A percentile compares a stretch with the other conserved stretches of the same genome.
Conservation (phyloP, 2,888 invertebrate species). For the Eilema griseolum region DNA sequence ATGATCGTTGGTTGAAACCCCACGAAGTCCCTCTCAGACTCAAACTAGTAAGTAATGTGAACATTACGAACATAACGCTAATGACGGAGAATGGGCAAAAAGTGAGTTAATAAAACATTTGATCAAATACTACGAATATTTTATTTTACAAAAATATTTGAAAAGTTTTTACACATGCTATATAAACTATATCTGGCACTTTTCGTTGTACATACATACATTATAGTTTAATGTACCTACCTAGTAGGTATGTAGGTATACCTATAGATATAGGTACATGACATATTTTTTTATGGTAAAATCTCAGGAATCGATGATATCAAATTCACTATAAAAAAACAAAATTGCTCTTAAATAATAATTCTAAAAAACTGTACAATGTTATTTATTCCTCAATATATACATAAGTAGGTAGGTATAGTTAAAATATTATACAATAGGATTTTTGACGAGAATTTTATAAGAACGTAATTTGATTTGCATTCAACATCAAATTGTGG, state of each 20-base stretch:
- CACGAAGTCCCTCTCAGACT: too few species aligned
- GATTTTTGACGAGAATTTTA: neutral
- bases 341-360: slow-evolving; percentile 41
- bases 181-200: slow-evolving; percentile 43
- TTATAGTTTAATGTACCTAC: slow-evolving; percentile 7
- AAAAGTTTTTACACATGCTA: slow-evolving; percentile 24
- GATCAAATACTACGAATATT: slow-evolving; percentile 36
- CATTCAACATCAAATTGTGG: neutral
- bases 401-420: slow-evolving; percentile 16
- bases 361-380: slow-evolving; percentile 49
- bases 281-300: slow-evolving; percentile 20
- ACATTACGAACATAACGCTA: too few species aligned
- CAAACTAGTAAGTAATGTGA: too few species aligned
- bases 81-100: too few species aligned
- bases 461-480: neutral
- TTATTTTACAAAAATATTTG: slow-evolving; percentile 56
- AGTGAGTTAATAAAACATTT: slow-evolving; percentile 10
- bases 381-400: slow-evolving; percentile 19
- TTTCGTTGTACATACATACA: slow-evolving; percentile 17
- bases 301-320: neutral
- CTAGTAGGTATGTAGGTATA: too few species aligned
- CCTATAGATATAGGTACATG: too few species aligned
- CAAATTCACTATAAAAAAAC: slow-evolving; percentile 11
- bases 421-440: slow-evolving; percentile 16
- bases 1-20: too few species aligned